A percentile compares a stretch with the other conserved stretches of the same genome.
These are phyloP conservation scores for Ameiurus melas DNA, from an alignment of 2,113 vertebrate genomes.

Conservation along the genomic window DNA sequence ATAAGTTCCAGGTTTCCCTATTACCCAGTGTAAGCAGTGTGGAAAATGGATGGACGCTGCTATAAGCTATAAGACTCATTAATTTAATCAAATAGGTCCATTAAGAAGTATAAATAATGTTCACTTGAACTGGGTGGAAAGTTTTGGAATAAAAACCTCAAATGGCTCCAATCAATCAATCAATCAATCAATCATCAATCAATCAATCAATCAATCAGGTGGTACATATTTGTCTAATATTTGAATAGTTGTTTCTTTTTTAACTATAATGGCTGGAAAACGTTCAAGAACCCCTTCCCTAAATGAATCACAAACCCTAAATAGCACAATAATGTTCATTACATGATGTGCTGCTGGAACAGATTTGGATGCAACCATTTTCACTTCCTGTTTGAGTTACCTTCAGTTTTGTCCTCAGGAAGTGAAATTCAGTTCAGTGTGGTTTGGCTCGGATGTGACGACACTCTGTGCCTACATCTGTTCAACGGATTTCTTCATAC, in stretches of 20 bases:
- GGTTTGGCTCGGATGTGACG: neutral
- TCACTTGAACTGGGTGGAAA: neutral
- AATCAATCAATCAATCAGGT: neutral
- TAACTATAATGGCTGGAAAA: neutral
- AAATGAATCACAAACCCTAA: neutral
- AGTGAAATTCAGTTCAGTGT: neutral
- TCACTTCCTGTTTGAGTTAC: neutral
- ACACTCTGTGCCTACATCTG: neutral
- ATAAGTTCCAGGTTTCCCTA: too few species aligned
- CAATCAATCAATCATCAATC: neutral
- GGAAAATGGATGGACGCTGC: too few species aligned
- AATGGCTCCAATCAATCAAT: neutral
- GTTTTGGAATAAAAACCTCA: neutral
- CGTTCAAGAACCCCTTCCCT: neutral
- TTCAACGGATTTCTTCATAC: neutral
- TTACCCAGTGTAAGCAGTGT: too few species aligned
- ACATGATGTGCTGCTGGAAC: neutral
- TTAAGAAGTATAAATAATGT: neutral
- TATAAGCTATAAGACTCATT: neutral
- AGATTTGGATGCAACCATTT: neutral
- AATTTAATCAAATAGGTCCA: neutral
- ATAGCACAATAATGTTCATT: neutral
- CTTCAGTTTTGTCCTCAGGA: neutral
- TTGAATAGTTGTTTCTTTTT: neutral
- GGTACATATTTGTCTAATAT: neutral